Evolutionary conservation across 2,113 vertebrate species (phyloP), one percentile per base, ranked within the genome.

Genomic region (Bucco capensis): DNA sequence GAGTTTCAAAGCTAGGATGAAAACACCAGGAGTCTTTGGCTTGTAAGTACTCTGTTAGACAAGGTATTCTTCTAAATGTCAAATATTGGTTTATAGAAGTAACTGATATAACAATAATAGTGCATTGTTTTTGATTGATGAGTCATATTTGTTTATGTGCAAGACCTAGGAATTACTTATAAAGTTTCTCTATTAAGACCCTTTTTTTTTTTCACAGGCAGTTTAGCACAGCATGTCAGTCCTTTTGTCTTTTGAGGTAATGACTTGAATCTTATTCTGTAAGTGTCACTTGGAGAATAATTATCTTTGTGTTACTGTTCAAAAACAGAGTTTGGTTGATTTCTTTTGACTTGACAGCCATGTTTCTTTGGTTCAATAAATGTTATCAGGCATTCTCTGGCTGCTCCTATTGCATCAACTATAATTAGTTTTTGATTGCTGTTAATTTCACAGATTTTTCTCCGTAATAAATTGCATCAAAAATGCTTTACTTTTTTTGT

Each of bases 341-440:
- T 96, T 96, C 94, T 96, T 96, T 95, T 95, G 96, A 96, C 94
- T 92, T 96, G 96, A 97, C 96, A 97, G 95, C 76, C 94, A 94
- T 97, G 97, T 97, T 97, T 97, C 93, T 96, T 97, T 92, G 93
- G 96, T 97, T 97, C 94, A 97, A 86, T 97, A 97, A 97, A 97
- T 96, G 96, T 96, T 98, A 97, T 98, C 97, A 97, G 92, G 96
- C 93, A 98, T 98, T 97, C 96, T 97, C 96, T 94, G 86, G 90
- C 90, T 97, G 95, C 83, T 97, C 60, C 91, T 97, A 80, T 96
- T 96, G 94, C 97, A 98, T 97, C 97, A 97, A 94, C 96, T 97
- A 96, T 98, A 98, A 98, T 98, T 98, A 98, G 97, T 94, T 98
- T 97, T 97, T 97, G 97, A 98, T 98, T 98, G 97, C 97, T 97